A percentile compares a stretch with the other conserved stretches of the same genome.
Conservation (phyloP, 2,797 vertebrate species). For the Gorsachius magnificus region DNA sequence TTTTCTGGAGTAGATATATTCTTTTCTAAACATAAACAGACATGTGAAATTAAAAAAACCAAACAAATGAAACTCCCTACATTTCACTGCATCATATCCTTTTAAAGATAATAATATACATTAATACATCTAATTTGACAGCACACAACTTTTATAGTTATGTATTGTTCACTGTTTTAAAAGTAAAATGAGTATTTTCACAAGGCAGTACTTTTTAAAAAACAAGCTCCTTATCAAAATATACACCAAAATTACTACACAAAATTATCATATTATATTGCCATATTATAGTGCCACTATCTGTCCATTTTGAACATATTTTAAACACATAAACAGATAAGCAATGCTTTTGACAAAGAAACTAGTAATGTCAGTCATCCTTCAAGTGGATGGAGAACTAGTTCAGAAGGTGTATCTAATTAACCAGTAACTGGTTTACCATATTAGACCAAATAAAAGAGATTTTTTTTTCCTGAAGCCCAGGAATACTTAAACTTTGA, state of each 20-base stretch:
- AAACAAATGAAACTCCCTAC: background rate
- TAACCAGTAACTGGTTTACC: background rate
- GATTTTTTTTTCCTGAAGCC: background rate
- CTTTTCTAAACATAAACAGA: conserved; percentile 76
- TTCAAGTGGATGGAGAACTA: background rate
- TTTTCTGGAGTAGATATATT: conserved; percentile 70
- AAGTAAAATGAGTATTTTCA: background rate
- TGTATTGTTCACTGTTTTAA: background rate
- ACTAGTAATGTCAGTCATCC: background rate
- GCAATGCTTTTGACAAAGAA: background rate
- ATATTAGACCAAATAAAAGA: background rate
- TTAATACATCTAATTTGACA: background rate
- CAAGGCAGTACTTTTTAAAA: background rate
- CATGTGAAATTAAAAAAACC: conserved; percentile 43
- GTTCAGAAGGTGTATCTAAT: background rate
- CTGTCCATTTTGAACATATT: background rate
- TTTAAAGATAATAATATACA: background rate
- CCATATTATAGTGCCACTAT: background rate
- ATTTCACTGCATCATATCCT: background rate
- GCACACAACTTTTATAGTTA: background rate
- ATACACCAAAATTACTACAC: background rate
- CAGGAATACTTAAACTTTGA: background rate
- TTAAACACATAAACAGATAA: background rate
- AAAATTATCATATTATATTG: background rate
- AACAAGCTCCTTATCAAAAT: background rate